Evolutionary conservation across 2,797 vertebrate genomes (phyloP).

Genomic region (Anabacerthia variegaticeps): DNA sequence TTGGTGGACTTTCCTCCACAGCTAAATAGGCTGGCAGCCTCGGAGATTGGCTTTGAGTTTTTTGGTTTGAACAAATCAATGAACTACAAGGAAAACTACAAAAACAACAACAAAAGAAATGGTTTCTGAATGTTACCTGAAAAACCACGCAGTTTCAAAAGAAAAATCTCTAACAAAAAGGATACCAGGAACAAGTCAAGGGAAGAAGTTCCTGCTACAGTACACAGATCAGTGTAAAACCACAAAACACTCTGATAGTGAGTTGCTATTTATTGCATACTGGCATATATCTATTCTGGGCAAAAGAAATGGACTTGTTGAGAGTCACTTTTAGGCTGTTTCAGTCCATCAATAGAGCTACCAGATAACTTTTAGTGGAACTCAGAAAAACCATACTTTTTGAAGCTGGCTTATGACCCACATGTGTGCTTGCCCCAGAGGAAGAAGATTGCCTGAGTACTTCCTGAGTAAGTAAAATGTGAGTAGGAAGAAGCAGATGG

Average conservation of each 20-base stretch:
- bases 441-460: background rate
- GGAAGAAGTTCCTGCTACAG: background rate
- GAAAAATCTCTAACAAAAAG: background rate
- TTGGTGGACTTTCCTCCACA: conserved; percentile 52
- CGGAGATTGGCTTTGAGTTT: conserved; percentile 38
- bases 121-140: background rate
- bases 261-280: background rate
- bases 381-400: background rate
- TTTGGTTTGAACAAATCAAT: conserved; percentile 44
- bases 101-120: conserved; percentile 24
- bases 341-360: background rate
- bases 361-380: background rate
- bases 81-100: conserved; percentile 43
- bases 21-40: background rate
- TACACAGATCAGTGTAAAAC: background rate
- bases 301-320: background rate
- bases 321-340: background rate
- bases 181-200: background rate
- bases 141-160: background rate
- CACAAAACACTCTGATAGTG: background rate
- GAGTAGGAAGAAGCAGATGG: background rate
- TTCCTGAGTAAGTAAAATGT: background rate
- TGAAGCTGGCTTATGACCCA: background rate
- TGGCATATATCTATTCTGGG: background rate
- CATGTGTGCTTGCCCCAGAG: background rate